A percentile compares a stretch with the other conserved stretches of the same genome.
Conservation (phyloP, 2,797 vertebrate genomes). For the Delichon dasypus region DNA sequence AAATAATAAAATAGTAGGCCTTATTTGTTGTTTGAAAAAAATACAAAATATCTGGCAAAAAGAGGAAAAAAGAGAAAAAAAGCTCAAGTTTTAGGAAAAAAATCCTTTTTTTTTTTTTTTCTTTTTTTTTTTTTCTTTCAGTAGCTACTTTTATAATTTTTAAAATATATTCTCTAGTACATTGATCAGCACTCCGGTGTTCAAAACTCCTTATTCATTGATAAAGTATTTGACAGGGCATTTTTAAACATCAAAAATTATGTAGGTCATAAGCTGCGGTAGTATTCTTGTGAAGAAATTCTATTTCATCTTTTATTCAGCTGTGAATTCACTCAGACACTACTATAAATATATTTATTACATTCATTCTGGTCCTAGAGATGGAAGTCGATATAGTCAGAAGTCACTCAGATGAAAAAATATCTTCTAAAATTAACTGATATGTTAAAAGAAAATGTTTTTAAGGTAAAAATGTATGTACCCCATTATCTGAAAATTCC, state of each 20-base stretch:
- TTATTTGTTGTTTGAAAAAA: not conserved
- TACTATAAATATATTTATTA: not conserved
- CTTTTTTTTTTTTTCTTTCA: no score
- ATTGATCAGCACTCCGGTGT: not conserved
- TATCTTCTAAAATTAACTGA: not conserved
- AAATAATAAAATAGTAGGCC: not conserved
- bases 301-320: not conserved
- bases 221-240: not conserved
- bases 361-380: not conserved
- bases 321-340: no score
- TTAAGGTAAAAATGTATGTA: not conserved
- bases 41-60: not conserved
- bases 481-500: not conserved
- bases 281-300: not conserved
- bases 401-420: not conserved
- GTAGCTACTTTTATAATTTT: not conserved
- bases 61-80: not conserved
- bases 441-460: not conserved
- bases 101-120: not conserved
- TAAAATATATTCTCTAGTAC: not conserved
- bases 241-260: not conserved
- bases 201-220: not conserved
- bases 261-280: not conserved
- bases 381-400: not conserved
- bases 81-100: not conserved